Evolutionary conservation across 2,888 invertebrate genomes (phyloP), one percentile per base, ranked within the genome.

Genomic region (Heterodera filipjevi): DNA sequence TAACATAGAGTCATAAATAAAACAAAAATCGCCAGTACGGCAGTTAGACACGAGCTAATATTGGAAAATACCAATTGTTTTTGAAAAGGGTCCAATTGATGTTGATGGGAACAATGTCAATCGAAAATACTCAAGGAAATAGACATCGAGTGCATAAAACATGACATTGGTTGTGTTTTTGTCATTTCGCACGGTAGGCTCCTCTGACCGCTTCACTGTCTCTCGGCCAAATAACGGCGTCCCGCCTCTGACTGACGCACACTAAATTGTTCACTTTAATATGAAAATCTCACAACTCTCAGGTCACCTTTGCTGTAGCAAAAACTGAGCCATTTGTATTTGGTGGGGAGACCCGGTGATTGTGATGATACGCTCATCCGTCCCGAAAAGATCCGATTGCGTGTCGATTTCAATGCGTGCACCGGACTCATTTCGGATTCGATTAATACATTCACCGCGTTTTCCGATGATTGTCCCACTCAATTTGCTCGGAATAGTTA

Each of bases 391-490:
- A 64, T 75, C 75, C 16, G 75, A 33, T 33, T 75, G 53, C 32
- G 83, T 83, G 33, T 85, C 85, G 32, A 87, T 78, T 33, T 82
- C 80, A 32, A 83, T 79, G 39, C 75, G 68, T 19, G 98, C 98
- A 89, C 95, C 95, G 83, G 96, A 96, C 90, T 98, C 96, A 82
- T 94, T 93, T 82, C 98, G 93, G 86, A 99, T 97, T 44, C 75
- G 75, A 39, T 64, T 53, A 35, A 78, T 74, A 44, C 72, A 66
- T 30, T 78, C 78, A 2, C 78, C 99, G 76, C 96, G 96, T 90
- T 96, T 96, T 86, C 98, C 98, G 90, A 99, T 99, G 88, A 99
- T 98, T 82, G 98, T 97, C 84, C 99, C 98, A 85, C 97, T 98
- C 91, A 96, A 92, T 95, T 96, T 96, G 92, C 96, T 96, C 81